Evolutionary conservation across 2,113 vertebrate genomes (phyloP), one percentile per base, ranked within the genome.

Genomic region (Megatriorchis doriae): DNA sequence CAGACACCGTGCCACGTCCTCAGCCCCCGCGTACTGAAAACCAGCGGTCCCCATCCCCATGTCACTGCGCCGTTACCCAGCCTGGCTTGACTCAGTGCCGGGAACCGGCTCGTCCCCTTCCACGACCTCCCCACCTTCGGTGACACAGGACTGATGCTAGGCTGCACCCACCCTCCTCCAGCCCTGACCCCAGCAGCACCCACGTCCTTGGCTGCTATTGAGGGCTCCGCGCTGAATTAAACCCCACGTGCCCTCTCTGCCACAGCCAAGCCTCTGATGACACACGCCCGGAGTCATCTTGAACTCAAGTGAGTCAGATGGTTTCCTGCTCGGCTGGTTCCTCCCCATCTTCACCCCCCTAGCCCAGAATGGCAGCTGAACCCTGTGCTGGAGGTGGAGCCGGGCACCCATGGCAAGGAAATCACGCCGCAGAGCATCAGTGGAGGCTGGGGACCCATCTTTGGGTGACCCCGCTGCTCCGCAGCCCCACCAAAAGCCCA

Each of bases 281-380:
- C 97, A 94, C 96, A 96, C 13, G 84, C 93, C 97, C 10, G 21
- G 84, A 96, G 95, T 97, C 95, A 96, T 90, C 89, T 71, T 32
- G 59, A 66, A 7, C 42, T 22, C 8, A 3, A 5, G 13, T 98
- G 98, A 98, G 83, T 98, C 98, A 98, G 84, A 85, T 32, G 81
- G 47, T 61, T 98, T 98, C 98, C 98, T 97, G 98, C 97, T 96
- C 17, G 3, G 87, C 96, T 36, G 77, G 95, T 96, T 97, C 95
- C 96, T 95, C 77, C 92, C 77, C 75, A 5, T 90, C 89, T 83
- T 86, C 73, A 3, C 9, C 16, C 34, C 53, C 29, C 53, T 18
- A 11, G 16, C 27, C 82, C 4, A 0, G 77, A 58, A 62, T 22
- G 13, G 77, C 84, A 89, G 85, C 81, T 66, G 93, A 66, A 89